Evolutionary conservation across 2,113 vertebrate genomes (phyloP), one percentile per base, ranked within the genome.

Genomic region (Lepidothrix coronata): DNA sequence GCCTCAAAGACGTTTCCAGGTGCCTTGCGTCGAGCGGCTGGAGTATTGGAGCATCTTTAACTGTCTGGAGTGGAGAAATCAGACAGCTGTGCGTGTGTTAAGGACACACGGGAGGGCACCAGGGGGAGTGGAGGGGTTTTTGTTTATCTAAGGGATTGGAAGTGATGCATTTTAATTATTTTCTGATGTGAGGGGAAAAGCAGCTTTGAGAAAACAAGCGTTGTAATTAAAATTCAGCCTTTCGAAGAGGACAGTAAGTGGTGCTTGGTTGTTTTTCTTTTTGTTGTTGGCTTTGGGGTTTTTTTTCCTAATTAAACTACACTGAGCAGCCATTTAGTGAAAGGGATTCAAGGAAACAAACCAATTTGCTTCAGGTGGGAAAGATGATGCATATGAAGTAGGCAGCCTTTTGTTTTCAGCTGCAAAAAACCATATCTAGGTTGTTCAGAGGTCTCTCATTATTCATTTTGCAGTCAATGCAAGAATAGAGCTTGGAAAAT

Each of bases 41-140:
- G 22, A 39, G 35, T 51, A 4, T 15, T 3, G 48, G 61, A 39
- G 30, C 77, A 9, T 46, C 62, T 31, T 6, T 20, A 6, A 30
- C 6, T 10, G 44, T 2, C 37, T 43, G 88, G 67, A 15, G 30
- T 19, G 71, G 41, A 12, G 73, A 54, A 67, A 46, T 14, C 35
- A 0, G 66, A 54, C 22, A 7, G 62, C 43, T 43, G 33, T 6
- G 15, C 9, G 5, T 23, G 23, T 41, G 46, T 13, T 5, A 1
- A 18, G 49, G 88, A 14, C 25, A 28, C 25, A 52, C 14, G 51
- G 25, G 25, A 25, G 51, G 51, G 25, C 14, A 43, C n/a, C 8
- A 12, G 20, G 28, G 41, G 31, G 31, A 0, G 11, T 11, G 11
- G 67, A 18, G 31, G 23, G 23, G 2, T 1, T 3, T 51, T 41